A percentile compares a stretch with the other conserved stretches of the same genome.
Conservation (phyloP, 2,888 invertebrate genomes). For the Phengaris arion region DNA sequence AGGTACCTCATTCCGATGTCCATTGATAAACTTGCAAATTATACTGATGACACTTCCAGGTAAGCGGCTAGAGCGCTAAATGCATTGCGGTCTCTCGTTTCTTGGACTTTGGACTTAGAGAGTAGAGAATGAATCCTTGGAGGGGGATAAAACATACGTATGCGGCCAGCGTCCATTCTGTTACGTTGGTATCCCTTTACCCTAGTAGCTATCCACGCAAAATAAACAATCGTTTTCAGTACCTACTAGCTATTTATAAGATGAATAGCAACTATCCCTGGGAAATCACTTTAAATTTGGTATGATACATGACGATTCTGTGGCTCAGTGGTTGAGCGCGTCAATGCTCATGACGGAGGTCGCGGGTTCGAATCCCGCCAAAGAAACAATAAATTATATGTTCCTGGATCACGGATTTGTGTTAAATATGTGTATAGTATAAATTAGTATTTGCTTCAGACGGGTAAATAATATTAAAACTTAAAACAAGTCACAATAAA, state of each 20-base stretch:
- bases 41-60: conserved; percentile 33
- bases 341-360: no score
- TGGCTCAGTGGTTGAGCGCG: no score
- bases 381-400: no score
- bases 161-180: background rate
- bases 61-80: background rate
- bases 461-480: conserved; percentile 11
- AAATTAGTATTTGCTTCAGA: background rate
- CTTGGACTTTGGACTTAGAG: background rate
- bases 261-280: no score
- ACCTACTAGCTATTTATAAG: no score
- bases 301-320: no score
- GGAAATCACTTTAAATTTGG: no score
- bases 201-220: no score
- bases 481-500: background rate
- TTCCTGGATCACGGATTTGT: no score
- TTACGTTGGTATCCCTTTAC: no score
- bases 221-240: no score
- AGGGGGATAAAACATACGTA: background rate
- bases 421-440: background rate
- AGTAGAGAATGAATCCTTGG: background rate
- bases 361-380: no score
- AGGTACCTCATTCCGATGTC: conserved; percentile 10
- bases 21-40: conserved; percentile 34
- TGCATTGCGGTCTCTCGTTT: background rate